Evolutionary conservation across 2,888 invertebrate genomes (phyloP).

Genomic region (Plagiodera versicolora): DNA sequence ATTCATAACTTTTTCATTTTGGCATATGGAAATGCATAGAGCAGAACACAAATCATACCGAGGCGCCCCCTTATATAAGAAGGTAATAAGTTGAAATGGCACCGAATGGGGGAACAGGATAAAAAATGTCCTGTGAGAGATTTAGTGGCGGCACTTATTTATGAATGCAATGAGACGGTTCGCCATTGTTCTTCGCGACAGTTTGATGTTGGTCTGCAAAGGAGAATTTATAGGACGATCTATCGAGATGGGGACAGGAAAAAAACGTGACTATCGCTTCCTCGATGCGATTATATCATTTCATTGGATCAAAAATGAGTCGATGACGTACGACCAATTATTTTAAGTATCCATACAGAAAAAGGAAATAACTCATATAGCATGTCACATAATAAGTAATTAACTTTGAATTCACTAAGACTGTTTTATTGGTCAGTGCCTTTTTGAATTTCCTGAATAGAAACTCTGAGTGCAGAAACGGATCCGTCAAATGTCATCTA

Average conservation of each 20-base stretch:
- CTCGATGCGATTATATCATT: not conserved
- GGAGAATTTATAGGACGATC: not conserved
- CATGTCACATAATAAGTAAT: too few species aligned
- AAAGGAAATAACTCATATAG: too few species aligned
- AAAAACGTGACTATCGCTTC: not conserved
- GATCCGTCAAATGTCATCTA: too few species aligned
- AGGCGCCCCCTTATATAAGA: conserved; percentile 22
- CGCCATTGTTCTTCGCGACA: not conserved
- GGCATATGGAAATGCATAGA: conserved; percentile 43
- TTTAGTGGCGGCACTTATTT: not conserved
- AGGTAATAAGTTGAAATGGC: conserved; percentile 28
- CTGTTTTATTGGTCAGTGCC: too few species aligned
- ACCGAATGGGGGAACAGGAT: conserved; percentile 8
- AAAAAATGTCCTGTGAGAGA: conserved; percentile 13
- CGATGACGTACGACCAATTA: too few species aligned
- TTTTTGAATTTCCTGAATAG: too few species aligned
- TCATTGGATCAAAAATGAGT: too few species aligned
- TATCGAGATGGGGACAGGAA: not conserved
- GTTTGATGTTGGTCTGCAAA: not conserved
- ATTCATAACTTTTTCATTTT: conserved; percentile 42
- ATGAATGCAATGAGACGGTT: conserved; percentile 1
- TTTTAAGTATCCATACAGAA: too few species aligned
- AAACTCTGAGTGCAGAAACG: too few species aligned
- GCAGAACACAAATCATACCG: conserved; percentile 40
- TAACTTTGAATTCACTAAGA: too few species aligned